Percentiles rank a stretch among this genome's conserved stretches.
Evolutionary conservation across 2,113 vertebrate genomes (phyloP).

Genomic region (Callithrix jacchus): DNA sequence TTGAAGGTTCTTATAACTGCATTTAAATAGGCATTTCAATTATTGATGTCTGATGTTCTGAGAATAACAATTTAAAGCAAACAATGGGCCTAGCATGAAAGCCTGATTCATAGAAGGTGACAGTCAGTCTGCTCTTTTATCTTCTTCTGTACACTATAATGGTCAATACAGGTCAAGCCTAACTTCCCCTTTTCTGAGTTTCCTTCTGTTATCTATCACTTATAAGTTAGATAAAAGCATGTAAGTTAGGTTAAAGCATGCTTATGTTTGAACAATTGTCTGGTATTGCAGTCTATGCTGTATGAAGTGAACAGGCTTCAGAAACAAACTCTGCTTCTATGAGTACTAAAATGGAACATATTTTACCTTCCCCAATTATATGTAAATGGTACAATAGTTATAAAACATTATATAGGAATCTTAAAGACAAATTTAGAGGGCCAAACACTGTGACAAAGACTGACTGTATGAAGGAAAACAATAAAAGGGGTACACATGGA

Average conservation of each 20-base stretch:
- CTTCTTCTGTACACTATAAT: background rate
- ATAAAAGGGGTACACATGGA: background rate
- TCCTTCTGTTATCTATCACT: background rate
- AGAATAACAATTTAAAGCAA: background rate
- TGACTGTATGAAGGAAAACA: constrained; percentile 11
- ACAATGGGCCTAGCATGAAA: background rate
- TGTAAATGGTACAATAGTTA: background rate
- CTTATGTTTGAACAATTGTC: background rate
- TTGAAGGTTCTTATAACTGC: background rate
- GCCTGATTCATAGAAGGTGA: background rate
- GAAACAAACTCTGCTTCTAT: constrained; percentile 17
- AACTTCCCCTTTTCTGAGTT: background rate
- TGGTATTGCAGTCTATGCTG: background rate
- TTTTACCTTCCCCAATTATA: background rate
- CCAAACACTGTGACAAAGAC: constrained; percentile 4
- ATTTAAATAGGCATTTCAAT: background rate
- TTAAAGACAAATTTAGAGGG: background rate
- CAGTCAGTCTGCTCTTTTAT: background rate
- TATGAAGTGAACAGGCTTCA: background rate
- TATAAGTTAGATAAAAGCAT: background rate
- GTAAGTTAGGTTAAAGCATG: background rate
- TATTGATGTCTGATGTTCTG: background rate
- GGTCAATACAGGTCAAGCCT: background rate
- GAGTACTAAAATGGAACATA: background rate
- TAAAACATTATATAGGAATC: background rate